Percentiles rank a stretch among this genome's conserved stretches.
These are phyloP conservation scores for Epirrhoe alternata DNA, from an alignment of 2,888 invertebrate species.

Conservation along the genomic window DNA sequence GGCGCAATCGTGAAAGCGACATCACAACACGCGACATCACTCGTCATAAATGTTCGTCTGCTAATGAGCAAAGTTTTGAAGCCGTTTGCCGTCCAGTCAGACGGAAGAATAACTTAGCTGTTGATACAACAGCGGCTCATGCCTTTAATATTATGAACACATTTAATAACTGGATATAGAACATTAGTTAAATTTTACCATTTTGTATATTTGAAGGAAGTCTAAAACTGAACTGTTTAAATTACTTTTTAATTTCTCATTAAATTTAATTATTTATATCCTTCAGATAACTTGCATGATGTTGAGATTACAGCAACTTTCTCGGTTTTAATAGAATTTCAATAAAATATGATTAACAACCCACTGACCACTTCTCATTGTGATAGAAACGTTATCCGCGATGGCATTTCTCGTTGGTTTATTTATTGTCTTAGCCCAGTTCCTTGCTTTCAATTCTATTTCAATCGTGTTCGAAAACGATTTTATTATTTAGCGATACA, in stretches of 20 bases:
- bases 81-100: slow-evolving; percentile 40
- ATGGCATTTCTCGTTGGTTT: slow-evolving; percentile 26
- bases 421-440: slow-evolving; percentile 39
- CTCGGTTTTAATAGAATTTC: neutral
- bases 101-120: slow-evolving; percentile 34
- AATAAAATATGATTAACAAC: neutral
- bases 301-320: no score
- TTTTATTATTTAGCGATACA: slow-evolving; percentile 24
- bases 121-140: slow-evolving; percentile 12
- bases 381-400: slow-evolving; percentile 28
- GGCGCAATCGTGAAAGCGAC: slow-evolving; percentile 11
- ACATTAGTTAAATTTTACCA: no score
- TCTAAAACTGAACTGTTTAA: no score
- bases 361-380: slow-evolving; percentile 19
- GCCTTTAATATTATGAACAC: neutral
- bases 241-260: no score
- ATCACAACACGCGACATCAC: slow-evolving; percentile 37
- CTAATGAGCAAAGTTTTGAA: slow-evolving; percentile 61
- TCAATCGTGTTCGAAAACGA: slow-evolving; percentile 28
- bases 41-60: slow-evolving; percentile 52
- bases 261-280: no score
- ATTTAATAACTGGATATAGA: neutral
- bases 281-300: no score
- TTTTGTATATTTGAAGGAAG: no score
- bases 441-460: slow-evolving; percentile 38